These are phyloP conservation scores for Dorcus parallelipipedus DNA, from an alignment of 2,888 invertebrate species.

Conservation along the genomic window DNA sequence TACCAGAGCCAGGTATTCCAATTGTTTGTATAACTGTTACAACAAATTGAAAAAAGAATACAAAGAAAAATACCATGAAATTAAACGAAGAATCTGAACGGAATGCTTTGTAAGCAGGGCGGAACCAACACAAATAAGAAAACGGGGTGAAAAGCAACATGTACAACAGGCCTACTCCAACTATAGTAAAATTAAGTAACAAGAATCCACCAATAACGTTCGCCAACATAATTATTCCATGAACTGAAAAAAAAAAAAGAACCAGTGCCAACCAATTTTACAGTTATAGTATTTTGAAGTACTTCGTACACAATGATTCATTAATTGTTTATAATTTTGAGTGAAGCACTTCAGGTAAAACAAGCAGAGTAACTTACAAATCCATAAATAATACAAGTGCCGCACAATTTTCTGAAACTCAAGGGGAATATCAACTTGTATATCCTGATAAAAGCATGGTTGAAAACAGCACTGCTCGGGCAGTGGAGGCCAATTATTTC, in stretches of 20 bases:
- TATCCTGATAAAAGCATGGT: conserved; percentile 99
- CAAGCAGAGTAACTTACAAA: conserved; percentile 68
- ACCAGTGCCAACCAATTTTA: conserved; percentile 2
- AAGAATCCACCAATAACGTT: conserved; percentile 86
- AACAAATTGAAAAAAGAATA: conserved; percentile 94
- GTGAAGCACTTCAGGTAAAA: not conserved
- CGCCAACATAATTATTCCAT: conserved; percentile 77
- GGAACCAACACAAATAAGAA: conserved; percentile 98
- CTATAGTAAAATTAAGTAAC: conserved; percentile 68
- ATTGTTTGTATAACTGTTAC: conserved; percentile 85
- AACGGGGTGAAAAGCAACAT: conserved; percentile 89
- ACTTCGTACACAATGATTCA: not conserved
- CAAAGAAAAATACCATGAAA: conserved; percentile 99
- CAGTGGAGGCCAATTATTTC: conserved; percentile 98
- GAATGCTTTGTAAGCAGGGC: conserved; percentile 99
- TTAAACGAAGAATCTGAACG: conserved; percentile 98
- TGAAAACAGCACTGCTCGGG: conserved; percentile 90
- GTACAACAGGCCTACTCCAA: conserved; percentile 88
- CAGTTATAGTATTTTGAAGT: not conserved
- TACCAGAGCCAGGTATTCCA: conserved; percentile 80
- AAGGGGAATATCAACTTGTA: conserved; percentile 95
- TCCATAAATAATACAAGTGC: conserved; percentile 93
- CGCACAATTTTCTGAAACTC: conserved; percentile 97
- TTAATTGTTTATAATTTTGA: not conserved
- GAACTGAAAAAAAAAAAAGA: conserved; percentile 65